A percentile compares a stretch with the other conserved stretches of the same genome.
These are phyloP conservation scores for Cyphomyrus plagiostoma DNA, from an alignment of 2,113 vertebrate species.

Conservation along the genomic window DNA sequence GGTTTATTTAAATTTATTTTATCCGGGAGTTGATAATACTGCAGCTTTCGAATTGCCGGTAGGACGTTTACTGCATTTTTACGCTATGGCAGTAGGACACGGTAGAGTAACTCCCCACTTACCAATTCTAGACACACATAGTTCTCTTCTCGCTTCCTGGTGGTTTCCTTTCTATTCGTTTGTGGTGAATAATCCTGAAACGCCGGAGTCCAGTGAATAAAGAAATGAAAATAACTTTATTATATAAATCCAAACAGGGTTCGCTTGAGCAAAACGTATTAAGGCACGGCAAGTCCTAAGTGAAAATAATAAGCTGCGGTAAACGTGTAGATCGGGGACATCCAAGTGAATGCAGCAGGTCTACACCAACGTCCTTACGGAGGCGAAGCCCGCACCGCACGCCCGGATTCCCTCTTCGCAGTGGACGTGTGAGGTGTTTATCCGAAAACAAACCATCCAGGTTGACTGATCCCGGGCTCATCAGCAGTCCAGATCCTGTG, in stretches of 20 bases:
- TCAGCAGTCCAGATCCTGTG: not conserved
- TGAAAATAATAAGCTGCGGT: not conserved
- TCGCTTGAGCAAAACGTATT: not conserved
- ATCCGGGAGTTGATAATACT: not conserved
- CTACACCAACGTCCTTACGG: not conserved
- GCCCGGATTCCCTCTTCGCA: not conserved
- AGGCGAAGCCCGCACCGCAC: not conserved
- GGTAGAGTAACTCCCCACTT: conserved; percentile 12
- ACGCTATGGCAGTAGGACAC: not conserved
- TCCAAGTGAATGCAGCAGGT: not conserved
- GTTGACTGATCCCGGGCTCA: not conserved
- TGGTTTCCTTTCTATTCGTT: not conserved
- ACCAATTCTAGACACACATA: conserved; percentile 29
- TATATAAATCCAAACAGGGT: not conserved
- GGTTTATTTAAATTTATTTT: not conserved
- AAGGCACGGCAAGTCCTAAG: conserved; percentile 3
- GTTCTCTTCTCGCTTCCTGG: not conserved
- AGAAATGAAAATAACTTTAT: not conserved
- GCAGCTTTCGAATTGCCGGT: not conserved
- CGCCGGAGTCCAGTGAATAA: not conserved
- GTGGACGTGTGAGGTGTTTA: conserved; percentile 4
- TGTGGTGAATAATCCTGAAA: conserved; percentile 16
- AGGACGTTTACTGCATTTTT: not conserved
- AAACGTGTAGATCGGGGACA: not conserved
- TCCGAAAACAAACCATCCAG: conserved; percentile 24